Evolutionary conservation across 2,113 vertebrate species (phyloP).

Genomic region (Passer domesticus): DNA sequence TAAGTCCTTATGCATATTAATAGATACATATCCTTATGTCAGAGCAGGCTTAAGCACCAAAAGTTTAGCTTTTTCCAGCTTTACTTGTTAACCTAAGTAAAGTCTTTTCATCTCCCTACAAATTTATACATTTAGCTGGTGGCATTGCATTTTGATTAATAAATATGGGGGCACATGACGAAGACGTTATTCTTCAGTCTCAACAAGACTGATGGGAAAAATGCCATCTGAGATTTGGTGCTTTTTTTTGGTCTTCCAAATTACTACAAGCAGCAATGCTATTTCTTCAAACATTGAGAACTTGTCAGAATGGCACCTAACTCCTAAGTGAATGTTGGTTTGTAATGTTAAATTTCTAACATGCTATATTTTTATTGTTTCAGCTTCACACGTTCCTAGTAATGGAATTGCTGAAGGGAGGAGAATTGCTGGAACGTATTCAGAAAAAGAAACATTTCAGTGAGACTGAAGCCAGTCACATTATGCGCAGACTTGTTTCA

Average conservation of each 20-base stretch:
- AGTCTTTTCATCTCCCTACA: background rate
- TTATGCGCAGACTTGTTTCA: constrained; percentile 94
- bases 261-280: background rate
- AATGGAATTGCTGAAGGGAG: constrained; percentile 92
- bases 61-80: background rate
- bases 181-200: background rate
- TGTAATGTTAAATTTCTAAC: background rate
- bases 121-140: background rate
- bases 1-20: background rate
- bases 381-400: constrained; percentile 95
- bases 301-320: background rate
- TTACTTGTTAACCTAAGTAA: background rate
- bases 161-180: background rate
- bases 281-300: background rate
- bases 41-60: background rate
- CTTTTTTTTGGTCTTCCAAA: background rate
- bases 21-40: background rate
- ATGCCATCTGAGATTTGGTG: background rate
- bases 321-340: background rate
- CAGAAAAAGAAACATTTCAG: constrained; percentile 94
- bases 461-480: constrained; percentile 93
- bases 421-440: constrained; percentile 94
- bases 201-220: background rate
- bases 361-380: background rate
- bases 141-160: background rate